These are phyloP conservation scores for Lerema accius DNA, from an alignment of 1,140 invertebrate species.

Conservation along the genomic window DNA sequence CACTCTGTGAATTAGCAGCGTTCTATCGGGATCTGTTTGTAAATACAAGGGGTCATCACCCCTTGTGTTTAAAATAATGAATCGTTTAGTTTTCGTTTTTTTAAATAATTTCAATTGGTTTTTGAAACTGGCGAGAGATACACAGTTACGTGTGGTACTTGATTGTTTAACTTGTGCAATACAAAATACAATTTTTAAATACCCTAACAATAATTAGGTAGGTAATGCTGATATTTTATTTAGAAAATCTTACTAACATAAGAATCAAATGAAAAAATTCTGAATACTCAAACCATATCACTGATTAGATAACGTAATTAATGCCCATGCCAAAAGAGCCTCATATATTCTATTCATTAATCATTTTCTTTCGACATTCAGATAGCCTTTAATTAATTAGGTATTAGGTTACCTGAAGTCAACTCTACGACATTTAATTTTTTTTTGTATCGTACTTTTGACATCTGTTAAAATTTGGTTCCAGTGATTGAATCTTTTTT, in stretches of 20 bases:
- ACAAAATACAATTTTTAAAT: no score
- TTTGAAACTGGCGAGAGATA: background rate
- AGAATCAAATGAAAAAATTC: background rate
- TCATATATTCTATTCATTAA: background rate
- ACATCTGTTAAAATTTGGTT: no score
- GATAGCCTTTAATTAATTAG: no score
- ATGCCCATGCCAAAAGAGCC: background rate
- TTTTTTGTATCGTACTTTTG: no score
- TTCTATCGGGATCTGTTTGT: conserved; percentile 60
- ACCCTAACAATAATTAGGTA: no score
- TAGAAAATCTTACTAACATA: background rate
- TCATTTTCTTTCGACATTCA: background rate
- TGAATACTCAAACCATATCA: background rate
- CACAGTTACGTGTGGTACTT: conserved; percentile 2
- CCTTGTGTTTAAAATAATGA: conserved; percentile 47
- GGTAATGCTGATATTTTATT: background rate
- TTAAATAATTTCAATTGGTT: background rate
- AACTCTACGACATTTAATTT: no score
- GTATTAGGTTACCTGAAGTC: no score
- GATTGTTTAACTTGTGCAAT: conserved; percentile 1
- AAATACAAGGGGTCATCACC: conserved; percentile 68
- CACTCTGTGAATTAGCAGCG: conserved; percentile 38
- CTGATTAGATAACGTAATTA: background rate
- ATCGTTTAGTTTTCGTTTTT: conserved; percentile 2
- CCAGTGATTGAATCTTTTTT: background rate